Conservation (phyloP, 2,888 invertebrate genomes). For the Mythimna lalbum region DNA sequence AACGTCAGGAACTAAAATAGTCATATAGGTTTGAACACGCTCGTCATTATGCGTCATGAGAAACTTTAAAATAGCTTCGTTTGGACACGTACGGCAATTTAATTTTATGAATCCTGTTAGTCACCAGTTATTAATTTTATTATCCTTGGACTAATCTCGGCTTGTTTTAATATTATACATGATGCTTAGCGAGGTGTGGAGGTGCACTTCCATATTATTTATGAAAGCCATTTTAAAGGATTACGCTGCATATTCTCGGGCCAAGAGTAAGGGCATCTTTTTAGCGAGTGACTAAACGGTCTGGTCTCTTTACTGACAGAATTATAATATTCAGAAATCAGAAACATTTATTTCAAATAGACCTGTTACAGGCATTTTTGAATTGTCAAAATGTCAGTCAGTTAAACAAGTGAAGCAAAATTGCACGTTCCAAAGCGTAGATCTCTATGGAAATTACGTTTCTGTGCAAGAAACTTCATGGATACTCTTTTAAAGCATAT, state of each 20-base stretch:
- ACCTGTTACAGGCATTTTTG: too few species aligned
- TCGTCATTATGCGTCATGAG: constrained; percentile 49
- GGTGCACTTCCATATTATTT: constrained; percentile 5
- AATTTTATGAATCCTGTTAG: constrained; percentile 46
- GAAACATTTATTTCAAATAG: too few species aligned
- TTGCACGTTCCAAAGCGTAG: too few species aligned
- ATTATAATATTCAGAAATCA: too few species aligned
- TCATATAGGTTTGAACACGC: constrained; percentile 26
- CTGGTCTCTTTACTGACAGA: background rate
- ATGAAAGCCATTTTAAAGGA: background rate
- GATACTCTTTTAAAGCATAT: too few species aligned
- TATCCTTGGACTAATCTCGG: constrained; percentile 41
- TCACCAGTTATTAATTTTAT: constrained; percentile 44
- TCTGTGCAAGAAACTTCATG: too few species aligned
- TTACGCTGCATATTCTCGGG: background rate
- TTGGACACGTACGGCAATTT: constrained; percentile 45
- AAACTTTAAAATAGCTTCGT: constrained; percentile 44
- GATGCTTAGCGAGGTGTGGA: background rate
- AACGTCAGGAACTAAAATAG: constrained; percentile 52
- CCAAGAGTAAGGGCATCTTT: background rate
- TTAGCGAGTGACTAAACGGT: background rate
- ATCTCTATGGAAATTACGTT: too few species aligned
- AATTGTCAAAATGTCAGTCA: too few species aligned
- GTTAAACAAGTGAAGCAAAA: too few species aligned
- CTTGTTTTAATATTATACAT: constrained; percentile 11